A percentile compares a stretch with the other conserved stretches of the same genome.
phyloP scores from a whole-genome alignment of 2,888 invertebrate genomes.

The Mythimna impura region DNA sequence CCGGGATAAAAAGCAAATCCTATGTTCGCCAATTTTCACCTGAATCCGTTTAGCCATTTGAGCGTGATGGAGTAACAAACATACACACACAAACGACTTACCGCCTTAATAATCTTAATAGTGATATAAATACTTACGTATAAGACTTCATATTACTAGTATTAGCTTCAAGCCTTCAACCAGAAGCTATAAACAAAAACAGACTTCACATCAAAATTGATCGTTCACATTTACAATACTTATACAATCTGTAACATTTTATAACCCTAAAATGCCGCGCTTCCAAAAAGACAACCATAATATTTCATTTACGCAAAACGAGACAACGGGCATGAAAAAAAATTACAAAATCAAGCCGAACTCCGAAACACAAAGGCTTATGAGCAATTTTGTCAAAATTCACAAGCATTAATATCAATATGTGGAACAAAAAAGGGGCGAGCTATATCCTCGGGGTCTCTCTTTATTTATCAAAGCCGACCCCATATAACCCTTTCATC shows the following conservation, averaged over 20 bases:
- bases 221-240: slow-evolving; percentile 45
- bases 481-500: slow-evolving; percentile 89
- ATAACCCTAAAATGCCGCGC: slow-evolving; percentile 45
- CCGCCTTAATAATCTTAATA: too few species aligned
- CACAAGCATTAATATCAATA: slow-evolving; percentile 90
- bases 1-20: too few species aligned
- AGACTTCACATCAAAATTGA: slow-evolving; percentile 45
- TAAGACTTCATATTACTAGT: not conserved
- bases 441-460: slow-evolving; percentile 86
- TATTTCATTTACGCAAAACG: slow-evolving; percentile 68
- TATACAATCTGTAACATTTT: slow-evolving; percentile 49
- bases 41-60: too few species aligned
- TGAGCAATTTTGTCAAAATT: slow-evolving; percentile 88
- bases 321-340: slow-evolving; percentile 61
- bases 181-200: slow-evolving; percentile 41
- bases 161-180: too few species aligned
- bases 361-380: slow-evolving; percentile 68
- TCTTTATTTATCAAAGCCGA: slow-evolving; percentile 88
- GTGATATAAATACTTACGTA: not conserved
- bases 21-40: too few species aligned
- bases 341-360: slow-evolving; percentile 48
- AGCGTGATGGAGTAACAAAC: too few species aligned
- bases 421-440: slow-evolving; percentile 87
- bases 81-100: too few species aligned
- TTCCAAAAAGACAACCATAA: slow-evolving; percentile 64